Conservation (phyloP, 2,113 vertebrate species). For the Paralichthys olivaceus region DNA sequence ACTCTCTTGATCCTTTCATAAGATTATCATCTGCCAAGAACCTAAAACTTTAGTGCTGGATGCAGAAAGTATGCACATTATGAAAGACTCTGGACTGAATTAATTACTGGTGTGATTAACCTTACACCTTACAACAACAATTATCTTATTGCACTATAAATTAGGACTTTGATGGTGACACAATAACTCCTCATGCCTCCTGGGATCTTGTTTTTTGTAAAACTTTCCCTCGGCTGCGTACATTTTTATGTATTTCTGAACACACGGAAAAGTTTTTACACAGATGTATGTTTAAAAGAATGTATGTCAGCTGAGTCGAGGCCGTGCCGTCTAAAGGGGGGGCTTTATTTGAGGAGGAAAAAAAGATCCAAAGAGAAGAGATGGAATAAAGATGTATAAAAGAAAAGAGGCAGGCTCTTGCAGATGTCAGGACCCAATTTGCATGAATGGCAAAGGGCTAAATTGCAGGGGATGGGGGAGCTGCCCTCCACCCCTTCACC, state of each 20-base stretch:
- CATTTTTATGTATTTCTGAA: not conserved
- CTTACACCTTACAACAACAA: constrained; percentile 78
- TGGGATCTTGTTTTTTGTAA: constrained; percentile 27
- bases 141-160: constrained; percentile 77
- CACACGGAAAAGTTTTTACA: constrained; percentile 23
- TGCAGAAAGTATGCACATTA: constrained; percentile 37
- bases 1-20: constrained; percentile 53
- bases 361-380: constrained; percentile 60
- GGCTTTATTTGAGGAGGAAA: constrained; percentile 49
- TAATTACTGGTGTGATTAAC: constrained; percentile 73
- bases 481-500: constrained; percentile 63
- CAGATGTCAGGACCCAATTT: constrained; percentile 84
- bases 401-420: constrained; percentile 77
- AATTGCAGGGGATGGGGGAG: constrained; percentile 80
- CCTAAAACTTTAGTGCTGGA: constrained; percentile 47
- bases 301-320: constrained; percentile 35
- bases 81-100: constrained; percentile 68
- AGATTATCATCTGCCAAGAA: constrained; percentile 75
- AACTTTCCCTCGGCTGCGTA: constrained; percentile 19
- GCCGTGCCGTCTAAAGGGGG: constrained; percentile 30
- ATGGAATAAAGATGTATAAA: constrained; percentile 81
- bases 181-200: constrained; percentile 43
- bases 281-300: constrained; percentile 40
- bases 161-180: constrained; percentile 52
- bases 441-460: constrained; percentile 83